Conservation (phyloP, 37 sponge, comb jelly and placozoan genomes). For the Bolinopsis microptera region DNA sequence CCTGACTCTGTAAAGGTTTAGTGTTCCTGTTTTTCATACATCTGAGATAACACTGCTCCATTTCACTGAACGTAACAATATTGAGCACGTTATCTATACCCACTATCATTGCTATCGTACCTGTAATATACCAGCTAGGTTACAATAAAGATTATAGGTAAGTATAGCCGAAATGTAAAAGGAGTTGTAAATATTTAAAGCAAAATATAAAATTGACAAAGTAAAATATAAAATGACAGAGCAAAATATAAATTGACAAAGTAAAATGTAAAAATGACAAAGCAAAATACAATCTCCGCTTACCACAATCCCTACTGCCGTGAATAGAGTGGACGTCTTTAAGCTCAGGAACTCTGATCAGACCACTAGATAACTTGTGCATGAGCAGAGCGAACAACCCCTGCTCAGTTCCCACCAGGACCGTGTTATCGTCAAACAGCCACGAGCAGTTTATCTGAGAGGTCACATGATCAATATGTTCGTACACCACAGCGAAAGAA, state of each 20-base stretch:
- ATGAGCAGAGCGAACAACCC: slow-evolving; percentile 24
- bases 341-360: background rate
- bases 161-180: background rate
- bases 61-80: background rate
- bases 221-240: background rate
- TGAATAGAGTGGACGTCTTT: slow-evolving; percentile 22
- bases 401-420: slow-evolving; percentile 10
- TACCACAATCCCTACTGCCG: slow-evolving; percentile 49
- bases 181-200: no score
- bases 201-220: background rate
- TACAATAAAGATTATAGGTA: background rate
- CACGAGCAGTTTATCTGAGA: slow-evolving; percentile 24
- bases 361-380: slow-evolving; percentile 6
- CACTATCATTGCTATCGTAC: slow-evolving; percentile 45
- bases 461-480: background rate
- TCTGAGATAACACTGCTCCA: slow-evolving; percentile 53
- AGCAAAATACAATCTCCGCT: no score
- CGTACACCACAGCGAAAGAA: no score
- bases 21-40: slow-evolving; percentile 13
- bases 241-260: background rate
- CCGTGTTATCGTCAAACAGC: slow-evolving; percentile 46
- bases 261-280: no score
- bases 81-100: slow-evolving; percentile 30
- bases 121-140: background rate
- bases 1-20: slow-evolving; percentile 13